phyloP scores from a whole-genome alignment of 2,888 invertebrate species.

The Drosophila picticornis region DNA sequence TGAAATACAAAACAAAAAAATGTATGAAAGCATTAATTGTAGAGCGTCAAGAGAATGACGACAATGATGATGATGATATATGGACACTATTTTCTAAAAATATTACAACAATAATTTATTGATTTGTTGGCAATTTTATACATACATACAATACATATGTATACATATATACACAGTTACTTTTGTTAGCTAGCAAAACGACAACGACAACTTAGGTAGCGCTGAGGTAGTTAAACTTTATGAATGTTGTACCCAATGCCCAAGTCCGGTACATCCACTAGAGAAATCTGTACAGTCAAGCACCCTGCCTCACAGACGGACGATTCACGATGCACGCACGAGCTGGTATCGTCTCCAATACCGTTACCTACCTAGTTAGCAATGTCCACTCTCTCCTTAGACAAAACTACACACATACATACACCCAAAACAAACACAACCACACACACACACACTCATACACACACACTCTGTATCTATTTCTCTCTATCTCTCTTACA shows the following conservation, averaged over 20 bases:
- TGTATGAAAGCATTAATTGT: slow-evolving; percentile 34
- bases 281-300: slow-evolving; percentile 66
- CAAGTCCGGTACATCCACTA: slow-evolving; percentile 58
- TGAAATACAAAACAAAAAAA: slow-evolving; percentile 5
- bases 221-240: slow-evolving; percentile 77
- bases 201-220: slow-evolving; percentile 79
- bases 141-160: slow-evolving; percentile 57
- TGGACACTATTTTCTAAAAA: slow-evolving; percentile 79
- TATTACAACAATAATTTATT: slow-evolving; percentile 80
- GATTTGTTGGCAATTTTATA: slow-evolving; percentile 76
- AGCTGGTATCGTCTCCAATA: slow-evolving; percentile 24
- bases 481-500: slow-evolving; percentile 29
- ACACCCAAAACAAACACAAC: slow-evolving; percentile 3
- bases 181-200: slow-evolving; percentile 78
- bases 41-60: slow-evolving; percentile 22
- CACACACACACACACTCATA: slow-evolving; percentile 24
- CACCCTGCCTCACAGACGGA: slow-evolving; percentile 43
- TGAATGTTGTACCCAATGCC: slow-evolving; percentile 75
- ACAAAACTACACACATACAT: slow-evolving; percentile 15
- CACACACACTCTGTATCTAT: slow-evolving; percentile 14
- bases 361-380: slow-evolving; percentile 67
- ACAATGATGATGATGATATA: slow-evolving; percentile 64
- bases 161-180: slow-evolving; percentile 69
- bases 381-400: slow-evolving; percentile 64
- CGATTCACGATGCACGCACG: slow-evolving; percentile 4